A percentile compares a stretch with the other conserved stretches of the same genome.
Evolutionary conservation across 2,797 vertebrate species (phyloP).

Genomic region (Ptychadena robeensis): DNA sequence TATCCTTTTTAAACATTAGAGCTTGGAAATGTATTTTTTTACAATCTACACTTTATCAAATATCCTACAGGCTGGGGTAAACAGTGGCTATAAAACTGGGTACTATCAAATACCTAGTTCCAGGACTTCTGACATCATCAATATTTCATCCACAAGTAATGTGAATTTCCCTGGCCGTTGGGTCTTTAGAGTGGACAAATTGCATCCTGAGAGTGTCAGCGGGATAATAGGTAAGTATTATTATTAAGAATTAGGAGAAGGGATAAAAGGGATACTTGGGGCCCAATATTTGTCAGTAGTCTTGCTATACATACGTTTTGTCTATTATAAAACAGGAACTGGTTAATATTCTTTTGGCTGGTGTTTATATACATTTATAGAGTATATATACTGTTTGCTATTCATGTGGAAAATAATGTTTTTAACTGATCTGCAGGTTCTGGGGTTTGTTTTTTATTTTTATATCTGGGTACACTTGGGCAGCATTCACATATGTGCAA

Average conservation of each 20-base stretch:
- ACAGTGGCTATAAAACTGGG: conserved; percentile 6
- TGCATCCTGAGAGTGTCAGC: neutral
- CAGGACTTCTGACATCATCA: neutral
- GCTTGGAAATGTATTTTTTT: too few relatives aligned
- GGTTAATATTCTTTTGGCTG: conserved; percentile 25
- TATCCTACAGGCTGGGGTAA: conserved; percentile 53
- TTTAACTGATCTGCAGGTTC: too few relatives aligned
- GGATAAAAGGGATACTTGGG: too few relatives aligned
- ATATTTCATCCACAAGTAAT: conserved; percentile 49
- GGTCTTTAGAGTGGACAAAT: conserved; percentile 47
- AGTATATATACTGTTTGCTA: neutral
- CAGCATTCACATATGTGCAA: too few relatives aligned
- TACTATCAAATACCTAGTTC: conserved; percentile 50
- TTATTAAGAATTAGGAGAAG: neutral
- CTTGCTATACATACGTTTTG: neutral
- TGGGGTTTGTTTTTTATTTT: too few relatives aligned
- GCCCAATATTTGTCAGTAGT: too few relatives aligned
- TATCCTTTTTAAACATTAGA: too few relatives aligned
- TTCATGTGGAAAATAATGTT: too few relatives aligned
- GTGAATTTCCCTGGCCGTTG: conserved; percentile 39
- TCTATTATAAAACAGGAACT: neutral
- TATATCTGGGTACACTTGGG: too few relatives aligned
- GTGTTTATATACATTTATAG: conserved; percentile 3
- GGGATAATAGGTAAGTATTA: conserved; percentile 21
- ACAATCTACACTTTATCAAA: neutral